A percentile compares a stretch with the other conserved stretches of the same genome.
Evolutionary conservation across 1,140 invertebrate genomes (phyloP).

Genomic region (Dryas iulia): DNA sequence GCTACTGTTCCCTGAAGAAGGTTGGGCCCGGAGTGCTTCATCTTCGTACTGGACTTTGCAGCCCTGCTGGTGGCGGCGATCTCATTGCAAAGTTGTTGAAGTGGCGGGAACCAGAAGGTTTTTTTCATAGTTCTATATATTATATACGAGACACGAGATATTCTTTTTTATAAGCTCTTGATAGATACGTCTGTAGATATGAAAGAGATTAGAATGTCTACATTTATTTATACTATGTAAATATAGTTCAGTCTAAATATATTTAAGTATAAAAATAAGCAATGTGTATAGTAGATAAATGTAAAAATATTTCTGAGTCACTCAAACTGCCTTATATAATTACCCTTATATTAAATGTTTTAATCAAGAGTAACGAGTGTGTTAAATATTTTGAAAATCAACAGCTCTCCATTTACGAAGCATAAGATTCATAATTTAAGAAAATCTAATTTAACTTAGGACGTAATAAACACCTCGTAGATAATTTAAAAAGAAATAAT

Average conservation of each 20-base stretch:
- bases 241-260: no score
- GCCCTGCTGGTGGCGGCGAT: constrained; percentile 91
- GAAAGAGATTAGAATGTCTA: no score
- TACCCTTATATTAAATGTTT: background rate
- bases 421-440: background rate
- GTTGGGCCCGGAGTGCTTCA: constrained; percentile 91
- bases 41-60: constrained; percentile 93
- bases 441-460: constrained; percentile 14
- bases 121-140: background rate
- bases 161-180: background rate
- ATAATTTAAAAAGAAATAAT: constrained; percentile 38
- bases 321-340: no score
- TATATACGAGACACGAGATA: background rate
- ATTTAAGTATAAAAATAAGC: background rate
- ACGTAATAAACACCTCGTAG: constrained; percentile 24
- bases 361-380: background rate
- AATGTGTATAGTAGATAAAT: background rate
- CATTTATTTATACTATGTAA: no score
- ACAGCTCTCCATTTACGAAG: background rate
- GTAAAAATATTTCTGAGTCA: no score
- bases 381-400: background rate
- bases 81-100: constrained; percentile 91
- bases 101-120: constrained; percentile 88
- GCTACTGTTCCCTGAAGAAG: constrained; percentile 91
- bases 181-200: background rate